These are phyloP conservation scores for Dascillus cervinus DNA, from an alignment of 2,888 invertebrate genomes.

Conservation along the genomic window DNA sequence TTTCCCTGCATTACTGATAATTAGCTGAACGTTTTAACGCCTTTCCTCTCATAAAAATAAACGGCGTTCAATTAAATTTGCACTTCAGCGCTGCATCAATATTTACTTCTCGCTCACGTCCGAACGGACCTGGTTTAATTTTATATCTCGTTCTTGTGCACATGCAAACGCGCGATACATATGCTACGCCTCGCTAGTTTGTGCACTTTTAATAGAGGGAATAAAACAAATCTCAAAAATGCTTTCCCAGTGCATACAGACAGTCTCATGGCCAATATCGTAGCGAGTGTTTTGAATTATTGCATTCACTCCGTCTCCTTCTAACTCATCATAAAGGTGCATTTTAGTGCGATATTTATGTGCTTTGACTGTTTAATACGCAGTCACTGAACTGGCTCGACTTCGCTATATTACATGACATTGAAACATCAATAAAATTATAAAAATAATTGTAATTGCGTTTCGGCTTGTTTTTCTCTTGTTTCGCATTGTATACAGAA, in stretches of 20 bases:
- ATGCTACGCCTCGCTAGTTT: no score
- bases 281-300: conserved; percentile 31
- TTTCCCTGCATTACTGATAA: no score
- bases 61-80: no score
- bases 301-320: conserved; percentile 23
- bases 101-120: no score
- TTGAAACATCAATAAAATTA: conserved; percentile 36
- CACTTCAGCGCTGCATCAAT: no score
- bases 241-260: conserved; percentile 20
- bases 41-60: no score
- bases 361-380: conserved; percentile 31
- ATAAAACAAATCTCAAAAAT: conserved; percentile 20
- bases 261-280: conserved; percentile 34
- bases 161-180: no score
- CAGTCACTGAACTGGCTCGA: conserved; percentile 36
- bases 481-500: no score
- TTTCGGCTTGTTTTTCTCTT: conserved; percentile 14
- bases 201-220: no score
- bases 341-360: conserved; percentile 24
- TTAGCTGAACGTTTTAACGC: no score
- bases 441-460: conserved; percentile 33
- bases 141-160: no score
- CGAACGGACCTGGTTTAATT: no score
- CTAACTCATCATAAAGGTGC: conserved; percentile 18
- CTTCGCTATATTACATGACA: conserved; percentile 35